Percentiles rank a stretch among this genome's conserved stretches.
Conservation (phyloP, 2,888 invertebrate species). For the Amphipyra tragopoginis region DNA sequence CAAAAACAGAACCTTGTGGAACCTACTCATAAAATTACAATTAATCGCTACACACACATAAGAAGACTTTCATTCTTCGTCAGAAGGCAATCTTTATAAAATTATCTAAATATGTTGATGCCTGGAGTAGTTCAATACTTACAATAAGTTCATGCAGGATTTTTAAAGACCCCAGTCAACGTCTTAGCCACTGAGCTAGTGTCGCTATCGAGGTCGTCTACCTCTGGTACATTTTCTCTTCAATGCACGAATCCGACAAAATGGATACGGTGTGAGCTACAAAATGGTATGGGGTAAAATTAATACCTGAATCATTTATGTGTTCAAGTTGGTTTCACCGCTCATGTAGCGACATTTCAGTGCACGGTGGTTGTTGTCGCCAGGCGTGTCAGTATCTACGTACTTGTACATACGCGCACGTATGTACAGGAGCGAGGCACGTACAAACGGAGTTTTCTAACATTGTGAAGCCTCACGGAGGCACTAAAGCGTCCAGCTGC, state of each 20-base stretch:
- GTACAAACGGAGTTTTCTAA: conserved; percentile 62
- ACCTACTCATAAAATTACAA: neutral
- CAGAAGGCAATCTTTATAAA: too few species aligned
- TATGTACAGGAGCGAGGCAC: conserved; percentile 60
- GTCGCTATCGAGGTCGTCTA: neutral
- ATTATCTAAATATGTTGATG: too few species aligned
- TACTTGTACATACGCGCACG: conserved; percentile 51
- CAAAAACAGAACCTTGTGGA: neutral
- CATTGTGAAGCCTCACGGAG: conserved; percentile 62
- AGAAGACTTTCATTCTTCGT: too few species aligned
- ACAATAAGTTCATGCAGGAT: too few species aligned
- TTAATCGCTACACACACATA: neutral
- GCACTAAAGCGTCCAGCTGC: conserved; percentile 57
- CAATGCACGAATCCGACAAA: too few species aligned
- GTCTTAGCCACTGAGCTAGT: neutral
- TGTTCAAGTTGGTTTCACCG: conserved; percentile 4
- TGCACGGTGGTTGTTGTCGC: conserved; percentile 14
- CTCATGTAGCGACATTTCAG: conserved; percentile 3
- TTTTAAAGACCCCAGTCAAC: neutral
- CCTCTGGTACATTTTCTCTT: neutral
- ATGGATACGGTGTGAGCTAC: neutral
- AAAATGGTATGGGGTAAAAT: neutral
- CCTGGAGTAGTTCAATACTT: too few species aligned
- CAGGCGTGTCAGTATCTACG: conserved; percentile 2
- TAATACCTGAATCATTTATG: conserved; percentile 6